These are phyloP conservation scores for Drosophila nasuta DNA, from an alignment of 1,140 invertebrate species.

Conservation along the genomic window DNA sequence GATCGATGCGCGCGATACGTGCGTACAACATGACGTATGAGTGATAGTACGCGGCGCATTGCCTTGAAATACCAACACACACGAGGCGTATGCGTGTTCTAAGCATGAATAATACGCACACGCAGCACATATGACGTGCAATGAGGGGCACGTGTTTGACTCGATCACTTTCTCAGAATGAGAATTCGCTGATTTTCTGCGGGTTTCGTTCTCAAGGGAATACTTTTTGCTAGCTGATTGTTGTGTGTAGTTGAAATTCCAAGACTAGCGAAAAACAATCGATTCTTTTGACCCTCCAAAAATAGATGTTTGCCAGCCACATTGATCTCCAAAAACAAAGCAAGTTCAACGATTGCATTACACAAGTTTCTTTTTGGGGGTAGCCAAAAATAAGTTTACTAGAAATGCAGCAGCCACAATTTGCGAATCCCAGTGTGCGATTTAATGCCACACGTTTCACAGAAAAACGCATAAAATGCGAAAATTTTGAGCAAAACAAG, in stretches of 20 bases:
- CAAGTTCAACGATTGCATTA: conserved; percentile 51
- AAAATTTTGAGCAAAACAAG: conserved; percentile 36
- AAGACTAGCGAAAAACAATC: background rate
- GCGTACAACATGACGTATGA: conserved; percentile 66
- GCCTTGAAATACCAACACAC: conserved; percentile 50
- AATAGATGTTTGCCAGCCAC: conserved; percentile 1
- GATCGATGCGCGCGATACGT: conserved; percentile 4
- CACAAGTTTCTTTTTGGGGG: conserved; percentile 12
- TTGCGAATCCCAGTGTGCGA: conserved; percentile 10
- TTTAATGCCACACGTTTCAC: conserved; percentile 52
- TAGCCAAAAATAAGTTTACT: conserved; percentile 30
- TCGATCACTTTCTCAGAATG: conserved; percentile 1
- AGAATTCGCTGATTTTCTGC: background rate
- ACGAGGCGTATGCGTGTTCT: conserved; percentile 56
- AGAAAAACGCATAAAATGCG: conserved; percentile 46
- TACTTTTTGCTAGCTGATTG: background rate
- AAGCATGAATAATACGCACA: conserved; percentile 13
- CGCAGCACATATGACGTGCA: conserved; percentile 5
- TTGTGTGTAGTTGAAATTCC: background rate
- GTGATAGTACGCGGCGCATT: conserved; percentile 50
- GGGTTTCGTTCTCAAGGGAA: background rate
- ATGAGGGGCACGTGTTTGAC: conserved; percentile 10
- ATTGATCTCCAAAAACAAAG: conserved; percentile 34
- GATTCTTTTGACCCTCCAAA: background rate
- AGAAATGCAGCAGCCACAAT: conserved; percentile 9